Conservation (phyloP, 1,140 invertebrate species). For the Achatina immaculata region DNA sequence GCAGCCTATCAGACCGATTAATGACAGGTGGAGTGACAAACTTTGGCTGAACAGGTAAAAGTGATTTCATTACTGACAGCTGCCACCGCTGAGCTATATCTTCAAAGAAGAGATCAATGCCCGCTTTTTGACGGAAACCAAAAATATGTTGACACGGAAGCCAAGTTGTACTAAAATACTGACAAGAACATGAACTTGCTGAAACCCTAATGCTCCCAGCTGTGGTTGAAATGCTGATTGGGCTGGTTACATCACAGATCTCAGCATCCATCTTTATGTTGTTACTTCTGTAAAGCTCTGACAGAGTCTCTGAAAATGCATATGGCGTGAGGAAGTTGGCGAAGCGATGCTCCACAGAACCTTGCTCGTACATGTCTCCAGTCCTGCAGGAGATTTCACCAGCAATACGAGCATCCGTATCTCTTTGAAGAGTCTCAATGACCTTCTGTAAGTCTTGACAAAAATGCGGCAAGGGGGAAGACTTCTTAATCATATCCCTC, state of each 20-base stretch:
- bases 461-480: background rate
- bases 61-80: background rate
- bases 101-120: constrained; percentile 11
- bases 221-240: background rate
- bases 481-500: constrained; percentile 12
- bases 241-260: background rate
- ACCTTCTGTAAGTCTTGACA: constrained; percentile 11
- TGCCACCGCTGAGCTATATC: constrained; percentile 18
- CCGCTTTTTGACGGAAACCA: constrained; percentile 10
- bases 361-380: background rate
- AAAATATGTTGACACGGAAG: constrained; percentile 22
- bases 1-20: background rate
- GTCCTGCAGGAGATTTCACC: background rate
- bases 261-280: constrained; percentile 12
- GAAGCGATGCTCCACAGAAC: background rate
- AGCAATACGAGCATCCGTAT: constrained; percentile 8
- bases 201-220: background rate
- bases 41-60: constrained; percentile 5
- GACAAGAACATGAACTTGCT: constrained; percentile 17
- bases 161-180: constrained; percentile 5
- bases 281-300: background rate
- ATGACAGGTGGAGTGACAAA: background rate
- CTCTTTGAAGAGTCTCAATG: background rate
- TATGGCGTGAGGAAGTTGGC: constrained; percentile 17
- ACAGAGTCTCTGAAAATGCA: background rate